These are phyloP conservation scores for Teleiodes luculella DNA, from an alignment of 2,888 invertebrate species.

Conservation along the genomic window DNA sequence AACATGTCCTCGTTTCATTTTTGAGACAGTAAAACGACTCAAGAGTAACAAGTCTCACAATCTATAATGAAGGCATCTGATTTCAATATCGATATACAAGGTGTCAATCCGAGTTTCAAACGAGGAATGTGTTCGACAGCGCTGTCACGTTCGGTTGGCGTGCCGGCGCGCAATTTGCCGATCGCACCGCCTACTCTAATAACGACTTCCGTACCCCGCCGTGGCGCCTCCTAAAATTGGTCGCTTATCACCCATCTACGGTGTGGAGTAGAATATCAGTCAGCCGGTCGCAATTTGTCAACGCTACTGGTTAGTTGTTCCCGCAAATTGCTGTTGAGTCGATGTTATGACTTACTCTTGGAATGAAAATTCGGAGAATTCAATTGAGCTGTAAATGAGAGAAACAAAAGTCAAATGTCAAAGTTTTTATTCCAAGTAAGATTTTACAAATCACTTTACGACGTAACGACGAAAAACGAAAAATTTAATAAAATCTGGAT, in stretches of 20 bases:
- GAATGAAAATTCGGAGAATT: too few relatives aligned
- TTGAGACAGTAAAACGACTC: too few relatives aligned
- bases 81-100: slow-evolving; percentile 51
- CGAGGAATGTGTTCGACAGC: slow-evolving; percentile 75
- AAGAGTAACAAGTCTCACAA: neutral
- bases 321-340: slow-evolving; percentile 38
- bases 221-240: slow-evolving; percentile 78
- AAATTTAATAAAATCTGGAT: too few relatives aligned
- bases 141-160: slow-evolving; percentile 76
- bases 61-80: slow-evolving; percentile 5
- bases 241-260: slow-evolving; percentile 78
- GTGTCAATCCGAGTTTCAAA: slow-evolving; percentile 70
- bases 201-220: slow-evolving; percentile 77
- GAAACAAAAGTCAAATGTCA: too few relatives aligned
- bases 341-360: slow-evolving; percentile 23
- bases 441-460: too few relatives aligned
- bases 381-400: too few relatives aligned
- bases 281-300: slow-evolving; percentile 71
- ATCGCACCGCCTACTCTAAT: slow-evolving; percentile 77
- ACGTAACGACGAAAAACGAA: too few relatives aligned
- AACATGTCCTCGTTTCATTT: neutral
- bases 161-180: slow-evolving; percentile 72
- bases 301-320: slow-evolving; percentile 53
- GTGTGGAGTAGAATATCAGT: slow-evolving; percentile 70
- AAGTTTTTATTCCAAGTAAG: too few relatives aligned